Evolutionary conservation across 1,140 invertebrate species (phyloP), one percentile per base, ranked within the genome.

Genomic region (Babylonia areolata): DNA sequence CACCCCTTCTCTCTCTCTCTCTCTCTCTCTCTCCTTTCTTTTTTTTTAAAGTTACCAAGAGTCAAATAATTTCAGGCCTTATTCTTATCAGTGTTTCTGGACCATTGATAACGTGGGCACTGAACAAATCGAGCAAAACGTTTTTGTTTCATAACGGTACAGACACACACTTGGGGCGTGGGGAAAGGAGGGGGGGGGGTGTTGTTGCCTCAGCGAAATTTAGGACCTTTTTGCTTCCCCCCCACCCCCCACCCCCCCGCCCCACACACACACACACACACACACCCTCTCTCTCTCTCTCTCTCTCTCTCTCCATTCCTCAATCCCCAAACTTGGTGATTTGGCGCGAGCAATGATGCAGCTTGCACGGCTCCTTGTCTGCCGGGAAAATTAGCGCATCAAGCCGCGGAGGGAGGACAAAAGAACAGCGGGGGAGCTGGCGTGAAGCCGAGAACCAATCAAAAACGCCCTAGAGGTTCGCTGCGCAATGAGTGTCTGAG

Each of bases 401-500:
- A 69, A 1, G 69, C 1, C 64, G 69, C 69, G 82, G 40, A 73
- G 82, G 81, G 69, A 75, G 64, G 64, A 84, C 69, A 84, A 84
- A 84, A 64, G 82, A 84, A 84, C 82, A 84, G 82, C 82, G 46
- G 82, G 81, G 82, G 69, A 33, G 39, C 28, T 2, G 40, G 82
- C 39, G 64, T 33, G 82, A 71, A 73, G 69, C 82, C 46, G 40
- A 73, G 69, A 84, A 84, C 82, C 82, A 84, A 84, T 84, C 82
- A 84, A 84, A 84, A 69, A 73, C 69, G 82, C 82, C 82, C 82
- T 46, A 40, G 69, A 84, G 82, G 3, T 84, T 58, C 39, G 40
- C 58, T 46, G 82, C 64, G 64, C 64, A 73, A 73, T 58, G 40
- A 58, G 42, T 80, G 42, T 80, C 40, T 39, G 33, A 64, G 58